Base-by-base conservation (phyloP, 2,888 invertebrate species). In the Metacarcinus magister region DNA sequence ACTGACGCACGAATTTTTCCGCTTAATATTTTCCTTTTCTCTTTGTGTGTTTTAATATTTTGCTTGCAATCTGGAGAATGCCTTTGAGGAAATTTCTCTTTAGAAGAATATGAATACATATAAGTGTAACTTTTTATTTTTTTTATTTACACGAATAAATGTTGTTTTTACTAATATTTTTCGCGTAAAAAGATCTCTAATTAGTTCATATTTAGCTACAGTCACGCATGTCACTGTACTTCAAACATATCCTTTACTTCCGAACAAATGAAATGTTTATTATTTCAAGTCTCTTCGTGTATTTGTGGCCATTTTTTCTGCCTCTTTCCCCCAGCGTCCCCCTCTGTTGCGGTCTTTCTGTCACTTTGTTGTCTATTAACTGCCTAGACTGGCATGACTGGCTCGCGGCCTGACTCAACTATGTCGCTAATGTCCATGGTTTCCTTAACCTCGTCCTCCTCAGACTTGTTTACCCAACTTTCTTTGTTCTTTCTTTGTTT, bases 1-100 rank as follows among this genome's bases (percentile, higher is more conserved):
- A 82, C 82, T 82, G 82, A 82, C 82, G 82, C 82, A 82, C 32
- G 82, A 82, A 82, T 82, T 82, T 82, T 82, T 82, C 82, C 82
- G 82, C 82, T 82, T 82, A 82, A 82, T 82, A 32, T 82, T 82
- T 82, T 82, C 23, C 28, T 82, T 82, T 67, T 67, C 67, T 82
- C 93, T 67, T 7, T 93, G 19, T 93, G 32, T 2, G 28, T 39
- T 91, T 91, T 44, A 91, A n/a, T 48, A 46, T 48, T 91, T 91
- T 91, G 10, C 23, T 32, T 91, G 23, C 32, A 48, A 48, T 91
- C n/a, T 82, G 82, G 13, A 32, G 82, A 82, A 67, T 67, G 82
- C 32, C 16, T 82, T 82, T 5, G 82, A 82, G 32, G 32, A 32
- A 32, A 82, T 32, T 82, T n/a, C 5, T 75, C 75, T 75, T 54